These are phyloP conservation scores for Trachemys scripta DNA, from an alignment of 2,113 vertebrate genomes.

Conservation along the genomic window DNA sequence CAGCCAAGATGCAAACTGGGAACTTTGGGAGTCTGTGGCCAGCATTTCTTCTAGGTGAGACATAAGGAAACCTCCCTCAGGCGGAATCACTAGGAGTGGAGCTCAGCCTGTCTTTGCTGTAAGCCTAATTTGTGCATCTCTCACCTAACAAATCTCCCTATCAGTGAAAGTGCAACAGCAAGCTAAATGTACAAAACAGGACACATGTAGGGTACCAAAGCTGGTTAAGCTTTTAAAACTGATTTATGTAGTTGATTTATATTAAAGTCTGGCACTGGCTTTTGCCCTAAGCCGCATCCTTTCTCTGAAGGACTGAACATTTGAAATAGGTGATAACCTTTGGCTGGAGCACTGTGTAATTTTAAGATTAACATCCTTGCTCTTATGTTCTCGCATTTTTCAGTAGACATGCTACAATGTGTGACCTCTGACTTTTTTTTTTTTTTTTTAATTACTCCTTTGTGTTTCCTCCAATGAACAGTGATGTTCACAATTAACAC, in stretches of 20 bases:
- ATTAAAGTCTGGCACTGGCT: not conserved
- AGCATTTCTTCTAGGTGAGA: not conserved
- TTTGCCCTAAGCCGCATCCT: not conserved
- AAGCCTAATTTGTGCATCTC: constrained; percentile 35
- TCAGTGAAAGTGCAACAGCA: not conserved
- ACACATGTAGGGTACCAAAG: not conserved
- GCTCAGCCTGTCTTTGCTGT: not conserved
- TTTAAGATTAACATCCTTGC: not conserved
- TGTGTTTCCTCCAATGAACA: not conserved
- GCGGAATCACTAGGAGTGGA: not conserved
- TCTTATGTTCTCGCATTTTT: fast-evolving
- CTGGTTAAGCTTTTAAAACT: not conserved
- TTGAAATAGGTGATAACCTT: not conserved
- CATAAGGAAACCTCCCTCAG: constrained; percentile 43
- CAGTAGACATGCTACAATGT: not conserved
- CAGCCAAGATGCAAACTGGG: not conserved
- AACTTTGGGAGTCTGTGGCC: not conserved
- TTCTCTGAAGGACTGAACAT: not conserved
- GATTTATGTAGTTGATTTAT: not conserved
- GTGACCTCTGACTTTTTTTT: not conserved
- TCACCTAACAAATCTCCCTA: not conserved
- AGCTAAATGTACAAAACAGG: not conserved
- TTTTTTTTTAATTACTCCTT: not conserved
- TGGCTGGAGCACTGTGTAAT: no score
- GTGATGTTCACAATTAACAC: not conserved